phyloP scores from a whole-genome alignment of 1,140 invertebrate species.

The Neuroterus valhalla region DNA sequence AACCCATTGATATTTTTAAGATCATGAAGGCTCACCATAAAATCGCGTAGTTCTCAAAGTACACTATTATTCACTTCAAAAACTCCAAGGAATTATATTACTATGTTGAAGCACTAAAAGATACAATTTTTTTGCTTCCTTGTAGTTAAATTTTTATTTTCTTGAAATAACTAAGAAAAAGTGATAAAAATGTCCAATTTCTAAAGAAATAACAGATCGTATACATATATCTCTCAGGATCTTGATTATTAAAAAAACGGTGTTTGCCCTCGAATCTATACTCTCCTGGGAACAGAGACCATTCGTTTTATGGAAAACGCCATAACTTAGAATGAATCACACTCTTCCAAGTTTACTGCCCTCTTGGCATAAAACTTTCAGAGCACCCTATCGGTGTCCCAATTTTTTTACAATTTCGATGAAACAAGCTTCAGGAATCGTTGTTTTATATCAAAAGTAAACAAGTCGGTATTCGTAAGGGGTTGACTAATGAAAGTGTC shows the following conservation, averaged over 20 bases:
- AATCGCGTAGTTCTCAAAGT: no score
- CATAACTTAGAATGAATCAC: constrained; percentile 45
- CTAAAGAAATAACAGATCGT: no score
- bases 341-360: neutral
- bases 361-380: neutral
- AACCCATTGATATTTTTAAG: no score
- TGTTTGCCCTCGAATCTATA: constrained; percentile 2
- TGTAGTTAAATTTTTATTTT: no score
- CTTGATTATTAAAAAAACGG: neutral
- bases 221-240: neutral
- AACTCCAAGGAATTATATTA: no score
- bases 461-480: neutral
- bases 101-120: no score
- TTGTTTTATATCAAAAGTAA: constrained; percentile 15
- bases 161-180: no score
- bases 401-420: neutral
- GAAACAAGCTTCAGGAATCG: neutral
- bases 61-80: no score
- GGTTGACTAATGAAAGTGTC: constrained; percentile 18
- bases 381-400: neutral
- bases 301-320: constrained; percentile 49
- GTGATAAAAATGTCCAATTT: no score
- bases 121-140: no score
- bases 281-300: constrained; percentile 42
- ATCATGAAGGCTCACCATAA: no score